Percentiles rank a stretch among this genome's conserved stretches.
phyloP scores from a whole-genome alignment of 1,140 invertebrate species.

The Contarinia nasturtii region DNA sequence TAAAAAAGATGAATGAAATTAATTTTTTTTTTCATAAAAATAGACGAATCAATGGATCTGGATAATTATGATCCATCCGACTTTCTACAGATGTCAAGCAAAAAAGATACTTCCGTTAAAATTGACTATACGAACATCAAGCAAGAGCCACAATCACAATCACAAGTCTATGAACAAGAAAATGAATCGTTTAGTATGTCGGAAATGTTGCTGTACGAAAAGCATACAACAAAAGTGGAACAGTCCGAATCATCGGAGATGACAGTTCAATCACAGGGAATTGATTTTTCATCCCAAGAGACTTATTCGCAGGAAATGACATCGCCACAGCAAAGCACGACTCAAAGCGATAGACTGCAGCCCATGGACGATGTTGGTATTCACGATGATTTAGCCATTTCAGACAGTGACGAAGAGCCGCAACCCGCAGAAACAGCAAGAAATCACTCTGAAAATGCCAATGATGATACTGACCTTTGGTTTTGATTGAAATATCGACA shows the following conservation, averaged over 20 bases:
- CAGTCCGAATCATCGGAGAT: too few species aligned
- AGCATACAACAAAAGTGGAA: background rate
- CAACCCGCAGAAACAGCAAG: constrained; percentile 11
- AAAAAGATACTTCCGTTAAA: background rate
- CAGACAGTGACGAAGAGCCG: constrained; percentile 51
- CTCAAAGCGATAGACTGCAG: too few species aligned
- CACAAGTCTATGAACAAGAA: too few species aligned
- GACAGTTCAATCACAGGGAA: too few species aligned
- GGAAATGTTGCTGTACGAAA: background rate
- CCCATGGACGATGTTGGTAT: constrained; percentile 22
- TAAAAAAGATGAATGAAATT: background rate
- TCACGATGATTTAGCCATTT: constrained; percentile 56
- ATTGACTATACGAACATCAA: too few species aligned
- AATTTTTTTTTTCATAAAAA: too few species aligned
- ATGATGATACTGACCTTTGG: too few species aligned
- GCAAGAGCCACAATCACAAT: background rate
- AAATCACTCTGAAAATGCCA: background rate
- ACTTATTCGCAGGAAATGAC: too few species aligned
- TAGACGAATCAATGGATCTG: constrained; percentile 59
- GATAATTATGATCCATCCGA: constrained; percentile 78
- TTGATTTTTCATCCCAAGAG: too few species aligned
- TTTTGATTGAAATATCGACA: too few species aligned
- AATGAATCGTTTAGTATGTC: background rate
- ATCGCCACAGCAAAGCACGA: too few species aligned
- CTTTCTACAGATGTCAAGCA: constrained; percentile 33